phyloP scores from a whole-genome alignment of 2,797 vertebrate genomes.

The Triplophysa yarkandensis region DNA sequence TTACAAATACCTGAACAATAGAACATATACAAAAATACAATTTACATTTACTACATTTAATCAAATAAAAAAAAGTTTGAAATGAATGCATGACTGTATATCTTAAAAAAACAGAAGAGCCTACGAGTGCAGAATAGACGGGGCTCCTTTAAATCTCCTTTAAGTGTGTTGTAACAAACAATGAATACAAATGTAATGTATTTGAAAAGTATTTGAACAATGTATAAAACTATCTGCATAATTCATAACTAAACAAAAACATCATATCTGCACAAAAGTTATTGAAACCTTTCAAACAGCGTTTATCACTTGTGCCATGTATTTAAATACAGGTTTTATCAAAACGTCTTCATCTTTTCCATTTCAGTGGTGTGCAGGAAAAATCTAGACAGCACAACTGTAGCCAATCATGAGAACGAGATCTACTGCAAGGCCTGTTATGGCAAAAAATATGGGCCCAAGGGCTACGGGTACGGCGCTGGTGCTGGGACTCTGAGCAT shows the following conservation, averaged over 20 bases:
- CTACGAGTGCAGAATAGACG: no score
- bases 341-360: background rate
- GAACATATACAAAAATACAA: no score
- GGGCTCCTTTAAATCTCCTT: no score
- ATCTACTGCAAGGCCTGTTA: slow-evolving; percentile 98
- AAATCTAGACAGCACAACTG: slow-evolving; percentile 95
- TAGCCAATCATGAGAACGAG: slow-evolving; percentile 92
- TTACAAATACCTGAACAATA: no score
- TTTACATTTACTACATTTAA: no score
- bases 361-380: slow-evolving; percentile 91
- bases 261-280: background rate
- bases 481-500: slow-evolving; percentile 93
- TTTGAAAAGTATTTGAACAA: no score
- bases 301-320: background rate
- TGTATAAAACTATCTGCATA: background rate
- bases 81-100: no score
- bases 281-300: background rate
- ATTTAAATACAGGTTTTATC: background rate
- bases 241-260: background rate
- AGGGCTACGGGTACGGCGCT: slow-evolving; percentile 93
- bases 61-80: no score
- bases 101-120: no score
- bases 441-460: slow-evolving; percentile 94
- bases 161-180: no score
- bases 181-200: no score